These are phyloP conservation scores for Caenorhabditis sp. DNA, from an alignment of 2,888 invertebrate species.

Conservation along the genomic window DNA sequence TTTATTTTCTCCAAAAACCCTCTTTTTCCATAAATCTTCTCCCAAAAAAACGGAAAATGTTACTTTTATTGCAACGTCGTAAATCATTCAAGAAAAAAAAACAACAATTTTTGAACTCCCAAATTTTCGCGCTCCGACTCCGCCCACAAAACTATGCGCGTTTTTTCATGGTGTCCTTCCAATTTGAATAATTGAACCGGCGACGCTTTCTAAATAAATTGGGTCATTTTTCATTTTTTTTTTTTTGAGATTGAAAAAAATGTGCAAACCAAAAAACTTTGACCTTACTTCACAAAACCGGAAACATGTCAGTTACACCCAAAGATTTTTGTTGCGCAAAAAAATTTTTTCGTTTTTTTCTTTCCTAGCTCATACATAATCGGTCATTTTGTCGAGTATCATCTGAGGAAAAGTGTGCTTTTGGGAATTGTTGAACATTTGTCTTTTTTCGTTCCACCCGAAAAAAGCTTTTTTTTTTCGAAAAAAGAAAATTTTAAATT, in stretches of 20 bases:
- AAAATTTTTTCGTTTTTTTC: neutral
- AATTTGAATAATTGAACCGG: too few relatives aligned
- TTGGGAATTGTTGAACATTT: neutral
- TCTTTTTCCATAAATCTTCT: neutral
- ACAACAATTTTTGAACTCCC: too few relatives aligned
- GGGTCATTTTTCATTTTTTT: neutral
- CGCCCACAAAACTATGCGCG: too few relatives aligned
- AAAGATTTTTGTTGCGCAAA: neutral
- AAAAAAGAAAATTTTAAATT: too few relatives aligned
- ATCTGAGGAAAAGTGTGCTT: neutral
- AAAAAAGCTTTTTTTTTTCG: neutral
- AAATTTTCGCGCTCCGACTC: too few relatives aligned
- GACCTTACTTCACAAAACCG: neutral
- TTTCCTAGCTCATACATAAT: neutral
- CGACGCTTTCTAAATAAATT: too few relatives aligned
- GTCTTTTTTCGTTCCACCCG: too few relatives aligned
- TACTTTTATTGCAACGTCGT: neutral
- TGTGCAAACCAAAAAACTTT: neutral
- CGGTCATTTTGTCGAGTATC: neutral
- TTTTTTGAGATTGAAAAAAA: neutral
- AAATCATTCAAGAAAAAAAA: neutral
- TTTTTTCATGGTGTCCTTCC: too few relatives aligned
- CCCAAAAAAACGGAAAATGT: neutral
- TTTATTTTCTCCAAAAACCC: neutral
- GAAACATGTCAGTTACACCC: constrained; percentile 1